phyloP scores from a whole-genome alignment of 1,140 invertebrate species.

The Araneus ventricosus region DNA sequence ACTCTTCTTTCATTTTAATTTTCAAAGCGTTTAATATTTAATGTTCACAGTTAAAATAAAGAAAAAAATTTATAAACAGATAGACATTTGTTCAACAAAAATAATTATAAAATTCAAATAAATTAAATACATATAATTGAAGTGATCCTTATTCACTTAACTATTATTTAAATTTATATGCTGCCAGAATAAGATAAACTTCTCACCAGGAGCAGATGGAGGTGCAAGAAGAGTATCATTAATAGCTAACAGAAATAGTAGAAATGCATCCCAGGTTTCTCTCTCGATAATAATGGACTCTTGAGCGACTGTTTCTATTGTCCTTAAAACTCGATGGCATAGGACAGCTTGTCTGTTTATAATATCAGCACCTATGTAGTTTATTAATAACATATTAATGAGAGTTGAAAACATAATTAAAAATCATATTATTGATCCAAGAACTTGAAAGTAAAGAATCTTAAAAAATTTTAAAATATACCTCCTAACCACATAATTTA shows the following conservation, averaged over 20 bases:
- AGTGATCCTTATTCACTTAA: no score
- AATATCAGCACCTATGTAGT: conserved; percentile 87
- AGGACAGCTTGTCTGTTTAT: conserved; percentile 96
- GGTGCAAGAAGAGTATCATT: conserved; percentile 95
- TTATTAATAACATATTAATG: not conserved
- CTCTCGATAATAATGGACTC: conserved; percentile 88
- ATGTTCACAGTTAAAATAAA: no score
- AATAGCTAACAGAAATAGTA: conserved; percentile 94
- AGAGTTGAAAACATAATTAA: not conserved
- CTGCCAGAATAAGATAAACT: no score
- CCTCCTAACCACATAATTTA: no score
- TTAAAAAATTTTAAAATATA: not conserved
- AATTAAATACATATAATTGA: no score
- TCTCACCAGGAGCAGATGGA: conserved; percentile 88
- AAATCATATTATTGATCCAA: not conserved
- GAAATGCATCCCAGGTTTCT: conserved; percentile 94
- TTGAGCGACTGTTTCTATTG: conserved; percentile 92
- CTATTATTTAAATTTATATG: no score
- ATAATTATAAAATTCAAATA: no score
- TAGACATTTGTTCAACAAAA: no score
- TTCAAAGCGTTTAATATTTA: no score
- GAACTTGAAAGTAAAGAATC: not conserved
- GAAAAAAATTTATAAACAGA: no score
- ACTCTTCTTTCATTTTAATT: no score
- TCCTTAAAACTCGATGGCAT: conserved; percentile 95